Evolutionary conservation across 2,888 invertebrate genomes (phyloP).

Genomic region (Aphrophora alni): DNA sequence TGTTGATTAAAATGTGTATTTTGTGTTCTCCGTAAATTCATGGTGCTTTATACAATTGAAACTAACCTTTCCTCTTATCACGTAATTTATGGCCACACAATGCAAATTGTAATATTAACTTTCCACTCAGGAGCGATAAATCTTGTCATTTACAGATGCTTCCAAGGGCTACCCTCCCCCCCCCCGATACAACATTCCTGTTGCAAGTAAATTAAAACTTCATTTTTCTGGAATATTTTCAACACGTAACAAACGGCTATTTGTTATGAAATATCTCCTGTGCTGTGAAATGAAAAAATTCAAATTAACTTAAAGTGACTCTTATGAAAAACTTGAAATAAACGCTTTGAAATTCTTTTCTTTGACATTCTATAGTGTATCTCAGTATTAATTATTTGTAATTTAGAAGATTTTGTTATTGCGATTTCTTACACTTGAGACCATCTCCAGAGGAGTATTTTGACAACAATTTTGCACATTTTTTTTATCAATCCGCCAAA

Average conservation of each 20-base stretch:
- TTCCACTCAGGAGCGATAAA: neutral
- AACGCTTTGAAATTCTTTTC: too few species aligned
- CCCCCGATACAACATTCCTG: neutral
- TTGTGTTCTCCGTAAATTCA: neutral
- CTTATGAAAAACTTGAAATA: too few species aligned
- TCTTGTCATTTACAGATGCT: neutral
- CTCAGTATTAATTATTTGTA: too few species aligned
- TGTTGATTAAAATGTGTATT: neutral
- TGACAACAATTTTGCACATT: too few species aligned
- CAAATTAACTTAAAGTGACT: too few species aligned
- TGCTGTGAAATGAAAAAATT: neutral
- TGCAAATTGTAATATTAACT: conserved; percentile 5
- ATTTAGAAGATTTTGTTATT: too few species aligned
- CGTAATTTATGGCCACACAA: neutral
- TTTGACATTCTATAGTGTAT: too few species aligned
- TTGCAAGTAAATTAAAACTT: neutral
- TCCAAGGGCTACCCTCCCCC: neutral
- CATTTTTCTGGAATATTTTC: neutral
- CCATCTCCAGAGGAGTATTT: too few species aligned
- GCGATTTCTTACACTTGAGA: too few species aligned
- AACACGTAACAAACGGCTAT: neutral
- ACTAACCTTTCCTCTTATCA: neutral
- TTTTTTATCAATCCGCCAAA: too few species aligned
- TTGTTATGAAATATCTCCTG: neutral
- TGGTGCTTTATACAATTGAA: neutral